Evolutionary conservation across 2,113 vertebrate species (phyloP), one percentile per base, ranked within the genome.

Genomic region (Hemibagrus wyckioides): DNA sequence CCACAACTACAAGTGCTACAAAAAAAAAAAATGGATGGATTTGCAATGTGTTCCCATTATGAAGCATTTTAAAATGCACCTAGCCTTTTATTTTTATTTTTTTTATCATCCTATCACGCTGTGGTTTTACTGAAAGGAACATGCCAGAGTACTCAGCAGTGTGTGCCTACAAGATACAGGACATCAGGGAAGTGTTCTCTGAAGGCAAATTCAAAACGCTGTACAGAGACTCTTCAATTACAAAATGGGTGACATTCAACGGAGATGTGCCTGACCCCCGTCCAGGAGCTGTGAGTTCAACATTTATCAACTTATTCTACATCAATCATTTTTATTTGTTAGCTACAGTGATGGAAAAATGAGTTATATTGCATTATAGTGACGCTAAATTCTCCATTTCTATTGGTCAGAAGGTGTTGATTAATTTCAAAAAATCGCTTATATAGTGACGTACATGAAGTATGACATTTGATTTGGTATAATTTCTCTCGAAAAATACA

Each of bases 251-350:
- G 90, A 92, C 91, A 41, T 93, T 94, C 17, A 93, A 89, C 2
- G 93, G 94, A 84, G 93, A 95, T 1, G 87, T 96, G 57, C 96
- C 96, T 0, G 59, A 89, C 41, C 96, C 96, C 86, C 95, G 94
- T 28, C 96, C 96, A 0, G 96, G 94, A 94, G 94, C 94, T 90
- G 96, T 97, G 93, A 96, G 96, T 95, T 87, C 76, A 52, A 3
- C 76, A 57, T 86, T 75, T 23, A 65, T 52, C 15, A 17, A 48
- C 1, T 44, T 6, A 44, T 44, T 48, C 23, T 48, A 23, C 39
- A 48, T 14, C 21, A 44, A 5, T 71, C 8, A 39, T 23, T 71
- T 71, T 39, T 0, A 71, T 19, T 14, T 71, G 65, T 36, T 69
- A 33, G 30, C 14, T 15, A 33, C n/a, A 30, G 63, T 19, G 33